A percentile compares a stretch with the other conserved stretches of the same genome.
phyloP scores from a whole-genome alignment of 2,113 vertebrate species.

The Patagioenas fasciata region DNA sequence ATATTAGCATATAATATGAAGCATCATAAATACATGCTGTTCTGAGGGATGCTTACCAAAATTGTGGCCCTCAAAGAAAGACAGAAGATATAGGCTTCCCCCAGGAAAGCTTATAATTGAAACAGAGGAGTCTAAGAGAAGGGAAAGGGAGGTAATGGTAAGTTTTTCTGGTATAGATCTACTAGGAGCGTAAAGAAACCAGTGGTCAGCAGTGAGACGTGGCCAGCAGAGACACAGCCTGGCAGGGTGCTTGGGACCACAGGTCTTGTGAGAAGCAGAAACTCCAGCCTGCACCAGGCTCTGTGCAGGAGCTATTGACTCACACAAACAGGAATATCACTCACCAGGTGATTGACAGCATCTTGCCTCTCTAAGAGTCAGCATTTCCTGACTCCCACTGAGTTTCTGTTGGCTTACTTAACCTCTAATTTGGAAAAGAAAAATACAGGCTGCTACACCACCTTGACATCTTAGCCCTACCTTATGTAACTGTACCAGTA shows the following conservation, averaged over 20 bases:
- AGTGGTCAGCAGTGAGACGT: not conserved
- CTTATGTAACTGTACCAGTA: not conserved
- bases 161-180: not conserved
- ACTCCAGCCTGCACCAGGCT: not conserved
- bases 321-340: not conserved
- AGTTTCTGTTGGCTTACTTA: slow-evolving; percentile 28
- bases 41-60: not conserved
- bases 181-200: not conserved
- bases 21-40: not conserved
- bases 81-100: not conserved
- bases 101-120: not conserved
- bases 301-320: not conserved
- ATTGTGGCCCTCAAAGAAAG: not conserved
- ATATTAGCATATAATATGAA: not conserved
- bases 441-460: not conserved
- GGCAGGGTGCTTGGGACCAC: not conserved
- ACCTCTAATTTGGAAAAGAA: slow-evolving; percentile 45
- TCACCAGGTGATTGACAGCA: not conserved
- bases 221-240: fast-evolving
- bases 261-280: not conserved
- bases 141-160: not conserved
- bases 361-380: not conserved
- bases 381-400: not conserved
- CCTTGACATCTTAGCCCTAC: slow-evolving; percentile 20
- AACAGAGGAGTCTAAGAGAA: not conserved